Conservation (phyloP, 2,113 vertebrate genomes). For the Naja naja region DNA sequence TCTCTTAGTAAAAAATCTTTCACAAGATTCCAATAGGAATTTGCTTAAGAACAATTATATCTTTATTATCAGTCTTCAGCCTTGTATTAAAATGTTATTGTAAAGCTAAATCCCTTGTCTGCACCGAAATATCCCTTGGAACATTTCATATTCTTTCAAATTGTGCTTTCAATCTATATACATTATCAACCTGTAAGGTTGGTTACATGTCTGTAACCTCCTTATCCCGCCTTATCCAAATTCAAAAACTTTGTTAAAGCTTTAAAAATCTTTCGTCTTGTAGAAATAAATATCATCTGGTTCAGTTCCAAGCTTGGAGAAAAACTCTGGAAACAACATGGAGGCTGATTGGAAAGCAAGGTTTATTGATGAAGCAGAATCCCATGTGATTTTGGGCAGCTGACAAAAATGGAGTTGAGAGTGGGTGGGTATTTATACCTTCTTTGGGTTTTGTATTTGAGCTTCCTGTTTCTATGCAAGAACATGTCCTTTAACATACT, state of each 20-base stretch:
- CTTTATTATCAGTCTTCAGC: background rate
- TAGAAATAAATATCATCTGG: no score
- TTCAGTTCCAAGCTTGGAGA: no score
- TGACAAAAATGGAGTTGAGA: no score
- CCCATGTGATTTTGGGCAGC: no score
- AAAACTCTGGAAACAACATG: no score
- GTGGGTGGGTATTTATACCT: no score
- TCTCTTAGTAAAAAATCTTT: background rate
- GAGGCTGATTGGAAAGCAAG: no score
- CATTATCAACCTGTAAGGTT: background rate
- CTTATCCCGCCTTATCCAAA: background rate
- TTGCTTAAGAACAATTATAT: background rate
- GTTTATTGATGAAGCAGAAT: no score
- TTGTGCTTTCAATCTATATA: background rate
- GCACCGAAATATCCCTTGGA: background rate
- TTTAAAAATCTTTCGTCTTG: background rate
- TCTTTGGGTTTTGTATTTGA: no score
- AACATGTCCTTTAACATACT: no score
- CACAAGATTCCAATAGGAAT: background rate
- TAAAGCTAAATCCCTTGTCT: background rate
- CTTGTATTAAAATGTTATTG: background rate
- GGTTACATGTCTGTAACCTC: background rate
- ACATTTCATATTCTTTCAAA: background rate
- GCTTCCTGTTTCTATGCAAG: no score
- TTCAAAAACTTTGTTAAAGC: background rate